phyloP scores from a whole-genome alignment of 2,888 invertebrate genomes.

The Smittia aterrima region DNA sequence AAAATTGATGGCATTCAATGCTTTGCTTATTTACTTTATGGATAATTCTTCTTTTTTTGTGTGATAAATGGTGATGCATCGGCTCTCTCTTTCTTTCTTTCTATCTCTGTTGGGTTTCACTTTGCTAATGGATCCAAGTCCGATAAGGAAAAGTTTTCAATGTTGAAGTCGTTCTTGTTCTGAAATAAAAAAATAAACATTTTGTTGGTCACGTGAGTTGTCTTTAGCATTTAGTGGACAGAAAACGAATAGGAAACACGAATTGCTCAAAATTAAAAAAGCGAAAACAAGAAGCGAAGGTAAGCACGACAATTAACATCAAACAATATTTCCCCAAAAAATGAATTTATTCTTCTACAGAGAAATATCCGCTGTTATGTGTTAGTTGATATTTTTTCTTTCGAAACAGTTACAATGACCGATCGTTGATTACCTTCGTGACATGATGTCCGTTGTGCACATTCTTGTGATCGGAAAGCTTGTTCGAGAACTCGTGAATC shows the following conservation, averaged over 20 bases:
- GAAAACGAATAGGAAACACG: not conserved
- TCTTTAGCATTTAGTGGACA: not conserved
- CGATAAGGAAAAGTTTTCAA: constrained; percentile 92
- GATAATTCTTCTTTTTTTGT: not conserved
- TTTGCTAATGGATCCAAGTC: constrained; percentile 90
- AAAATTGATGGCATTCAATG: not conserved
- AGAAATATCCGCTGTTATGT: not conserved
- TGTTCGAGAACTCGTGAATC: constrained; percentile 34
- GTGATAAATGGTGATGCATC: constrained; percentile 5
- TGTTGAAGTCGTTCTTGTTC: constrained; percentile 90
- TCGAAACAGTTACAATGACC: not conserved
- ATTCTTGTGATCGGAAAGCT: constrained; percentile 17
- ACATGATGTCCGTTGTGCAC: constrained; percentile 28
- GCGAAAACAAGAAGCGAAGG: not conserved
- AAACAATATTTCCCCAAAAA: constrained; percentile 1
- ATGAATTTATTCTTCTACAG: not conserved
- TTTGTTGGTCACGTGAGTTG: constrained; percentile 24
- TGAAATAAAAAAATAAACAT: constrained; percentile 54
- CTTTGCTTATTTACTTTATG: not conserved
- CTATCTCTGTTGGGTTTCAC: constrained; percentile 45
- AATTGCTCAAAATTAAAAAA: not conserved
- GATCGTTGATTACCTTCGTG: constrained; percentile 16
- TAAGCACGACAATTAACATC: constrained; percentile 5
- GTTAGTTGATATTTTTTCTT: constrained; percentile 1
- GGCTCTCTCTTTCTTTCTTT: not conserved